Evolutionary conservation across 2,797 vertebrate genomes (phyloP), one percentile per base, ranked within the genome.

Genomic region (Coregonus suidteri): DNA sequence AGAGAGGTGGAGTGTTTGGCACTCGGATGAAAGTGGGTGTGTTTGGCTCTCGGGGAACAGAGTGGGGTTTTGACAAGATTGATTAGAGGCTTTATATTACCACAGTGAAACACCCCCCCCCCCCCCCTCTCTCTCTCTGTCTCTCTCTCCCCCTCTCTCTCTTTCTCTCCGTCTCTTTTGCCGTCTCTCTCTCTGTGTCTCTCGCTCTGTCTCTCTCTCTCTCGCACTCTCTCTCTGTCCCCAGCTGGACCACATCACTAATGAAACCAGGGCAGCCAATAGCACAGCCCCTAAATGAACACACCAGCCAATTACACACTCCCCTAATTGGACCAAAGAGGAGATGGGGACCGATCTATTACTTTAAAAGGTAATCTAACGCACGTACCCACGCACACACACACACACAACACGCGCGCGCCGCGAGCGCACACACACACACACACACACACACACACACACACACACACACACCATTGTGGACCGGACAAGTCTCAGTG

Each of bases 371-470:
- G 18, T 47, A n/a, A 18, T 14, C 68, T n/a, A 70, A 20, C 15
- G 5, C 67, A 69, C 67, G 6, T 7, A 62, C 59, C 75, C 80
- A 84, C 83, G 83, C 82, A 86, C 86, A 89, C 85, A 89, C 87
- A 81, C 85, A 87, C 81, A 67, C 20, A 20, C 20, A 20, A 20
- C 20, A 20, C 20, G 20, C 20, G 20, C 20, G 20, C 20, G 20
- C 20, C 20, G 20, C 20, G 20, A 0, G 31, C 81, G 77, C 66
- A 68, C 66, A 35, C 30, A 35, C 67, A 69, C 67, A 35, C 66
- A 35, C 30, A 35, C 67, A 69, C 67, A 35, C 31, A 41, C 31
- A 41, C 14, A 41, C 67, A 69, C 67, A 69, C 34, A 69, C 67
- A 69, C 67, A 18, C 67, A 37, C 35, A 88, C 84, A 90, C 73